Conservation (phyloP, 2,113 vertebrate species). For the Phalacrocorax aristotelis region DNA sequence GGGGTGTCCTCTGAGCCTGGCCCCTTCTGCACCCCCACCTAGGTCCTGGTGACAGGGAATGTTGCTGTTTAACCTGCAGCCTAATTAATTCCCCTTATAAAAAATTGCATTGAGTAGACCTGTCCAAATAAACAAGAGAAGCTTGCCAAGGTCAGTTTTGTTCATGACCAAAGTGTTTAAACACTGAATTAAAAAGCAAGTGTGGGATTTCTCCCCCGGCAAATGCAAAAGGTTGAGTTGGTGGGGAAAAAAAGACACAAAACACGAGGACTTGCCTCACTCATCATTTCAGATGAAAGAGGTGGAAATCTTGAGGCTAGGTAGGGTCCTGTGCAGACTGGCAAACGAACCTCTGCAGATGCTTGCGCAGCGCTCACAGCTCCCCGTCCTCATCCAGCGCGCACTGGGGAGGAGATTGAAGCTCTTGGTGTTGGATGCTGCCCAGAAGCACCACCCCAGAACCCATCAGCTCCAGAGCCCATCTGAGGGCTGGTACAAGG, state of each 20-base stretch:
- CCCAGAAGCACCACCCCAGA: background rate
- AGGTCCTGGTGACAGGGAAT: background rate
- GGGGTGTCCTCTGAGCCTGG: fast-evolving
- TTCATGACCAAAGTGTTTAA: background rate
- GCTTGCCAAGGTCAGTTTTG: background rate
- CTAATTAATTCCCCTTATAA: background rate
- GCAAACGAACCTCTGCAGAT: too few relatives aligned
- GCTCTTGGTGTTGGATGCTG: background rate
- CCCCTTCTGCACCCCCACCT: background rate
- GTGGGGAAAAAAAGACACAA: background rate
- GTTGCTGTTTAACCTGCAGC: background rate
- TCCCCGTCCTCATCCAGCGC: background rate
- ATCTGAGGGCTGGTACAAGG: background rate
- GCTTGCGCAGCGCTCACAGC: background rate
- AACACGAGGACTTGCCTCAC: background rate
- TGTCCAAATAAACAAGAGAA: background rate
- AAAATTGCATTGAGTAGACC: background rate
- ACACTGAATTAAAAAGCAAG: background rate
- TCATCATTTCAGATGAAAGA: background rate
- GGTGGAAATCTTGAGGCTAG: background rate
- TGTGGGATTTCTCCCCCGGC: background rate
- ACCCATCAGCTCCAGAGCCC: background rate
- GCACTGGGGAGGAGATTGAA: background rate
- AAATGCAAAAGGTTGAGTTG: background rate
- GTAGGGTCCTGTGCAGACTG: background rate